Percentiles rank a stretch among this genome's conserved stretches.
Conservation (phyloP, 37 sponge, comb jelly and placozoan genomes). For the Corticium candelabrum region DNA sequence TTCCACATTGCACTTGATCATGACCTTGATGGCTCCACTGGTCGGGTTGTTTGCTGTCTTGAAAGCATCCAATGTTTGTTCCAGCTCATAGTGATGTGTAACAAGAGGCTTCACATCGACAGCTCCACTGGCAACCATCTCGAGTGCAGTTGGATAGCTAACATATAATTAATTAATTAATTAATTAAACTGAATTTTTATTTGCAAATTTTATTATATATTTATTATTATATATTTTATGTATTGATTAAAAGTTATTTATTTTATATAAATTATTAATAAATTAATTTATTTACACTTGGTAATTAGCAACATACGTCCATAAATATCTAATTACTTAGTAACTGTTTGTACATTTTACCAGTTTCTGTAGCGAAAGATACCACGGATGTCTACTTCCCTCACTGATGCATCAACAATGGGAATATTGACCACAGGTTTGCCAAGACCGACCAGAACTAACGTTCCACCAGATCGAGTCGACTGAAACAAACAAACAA, state of each 20-base stretch:
- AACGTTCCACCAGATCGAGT: conserved; percentile 79
- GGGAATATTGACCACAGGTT: conserved; percentile 67
- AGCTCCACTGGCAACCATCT: conserved; percentile 77
- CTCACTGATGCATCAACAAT: conserved; percentile 79
- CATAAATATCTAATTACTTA: not conserved
- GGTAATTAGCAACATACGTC: too few species aligned
- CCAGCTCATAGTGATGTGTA: conserved; percentile 73
- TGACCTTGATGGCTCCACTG: conserved; percentile 78
- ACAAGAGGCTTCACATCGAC: conserved; percentile 80
- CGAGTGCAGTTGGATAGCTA: conserved; percentile 79
- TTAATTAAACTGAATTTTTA: too few species aligned
- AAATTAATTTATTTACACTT: too few species aligned
- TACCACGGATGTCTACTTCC: conserved; percentile 92
- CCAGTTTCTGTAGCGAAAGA: conserved; percentile 83
- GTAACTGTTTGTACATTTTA: too few species aligned
- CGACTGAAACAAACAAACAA: conserved; percentile 31
- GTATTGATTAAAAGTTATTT: too few species aligned
- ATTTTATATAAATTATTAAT: too few species aligned
- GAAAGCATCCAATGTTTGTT: conserved; percentile 66
- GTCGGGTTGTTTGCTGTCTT: conserved; percentile 58
- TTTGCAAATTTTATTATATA: too few species aligned
- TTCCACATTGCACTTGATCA: conserved; percentile 35
- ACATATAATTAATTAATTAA: too few species aligned
- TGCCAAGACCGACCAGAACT: conserved; percentile 82
- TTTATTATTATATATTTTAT: too few species aligned